A percentile compares a stretch with the other conserved stretches of the same genome.
phyloP scores from a whole-genome alignment of 2,113 vertebrate genomes.

The Psophia crepitans region DNA sequence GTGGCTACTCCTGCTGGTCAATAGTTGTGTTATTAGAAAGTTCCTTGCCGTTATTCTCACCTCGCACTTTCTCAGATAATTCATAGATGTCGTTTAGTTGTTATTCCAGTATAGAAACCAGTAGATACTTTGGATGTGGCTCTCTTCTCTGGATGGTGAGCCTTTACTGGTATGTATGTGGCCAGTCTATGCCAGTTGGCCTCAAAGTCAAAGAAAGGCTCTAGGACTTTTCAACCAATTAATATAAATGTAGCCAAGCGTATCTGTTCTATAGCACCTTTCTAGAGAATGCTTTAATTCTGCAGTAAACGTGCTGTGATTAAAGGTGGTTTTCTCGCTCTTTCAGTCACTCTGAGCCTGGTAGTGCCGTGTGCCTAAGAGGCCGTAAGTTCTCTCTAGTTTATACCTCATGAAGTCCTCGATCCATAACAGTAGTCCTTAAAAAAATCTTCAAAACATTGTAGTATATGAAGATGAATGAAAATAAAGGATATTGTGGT shows the following conservation, averaged over 20 bases:
- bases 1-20: background rate
- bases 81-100: background rate
- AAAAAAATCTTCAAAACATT: background rate
- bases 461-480: background rate
- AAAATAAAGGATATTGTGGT: background rate
- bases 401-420: background rate
- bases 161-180: background rate
- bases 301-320: background rate
- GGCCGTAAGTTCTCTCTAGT: background rate
- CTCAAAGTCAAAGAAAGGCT: background rate
- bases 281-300: background rate
- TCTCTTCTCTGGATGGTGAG: background rate
- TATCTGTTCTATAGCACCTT: background rate
- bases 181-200: background rate
- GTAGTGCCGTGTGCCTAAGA: background rate
- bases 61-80: background rate
- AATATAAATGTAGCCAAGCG: background rate
- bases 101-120: background rate
- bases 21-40: background rate
- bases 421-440: background rate
- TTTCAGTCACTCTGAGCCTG: background rate
- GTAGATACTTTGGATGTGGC: background rate
- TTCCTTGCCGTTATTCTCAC: background rate
- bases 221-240: background rate
- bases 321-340: background rate